Conservation (phyloP, 2,113 vertebrate genomes). For the Pomatostomus ruficeps region DNA sequence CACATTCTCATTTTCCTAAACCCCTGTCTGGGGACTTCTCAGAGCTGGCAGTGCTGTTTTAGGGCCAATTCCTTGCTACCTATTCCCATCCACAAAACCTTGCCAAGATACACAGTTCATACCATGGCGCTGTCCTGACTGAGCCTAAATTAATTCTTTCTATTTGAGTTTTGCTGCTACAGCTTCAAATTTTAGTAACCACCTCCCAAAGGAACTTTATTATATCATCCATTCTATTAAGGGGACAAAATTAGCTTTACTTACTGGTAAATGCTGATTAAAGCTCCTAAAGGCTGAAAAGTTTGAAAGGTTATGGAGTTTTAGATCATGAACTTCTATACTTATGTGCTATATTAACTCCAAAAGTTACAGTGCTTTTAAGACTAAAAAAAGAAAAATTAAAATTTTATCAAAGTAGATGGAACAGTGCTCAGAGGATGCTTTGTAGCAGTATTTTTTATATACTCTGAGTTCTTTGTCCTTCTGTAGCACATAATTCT, state of each 20-base stretch:
- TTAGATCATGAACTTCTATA: neutral
- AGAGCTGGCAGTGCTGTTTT: slow-evolving; percentile 19
- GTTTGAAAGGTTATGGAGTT: neutral
- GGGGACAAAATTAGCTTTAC: neutral
- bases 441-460: neutral
- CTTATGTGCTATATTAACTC: neutral
- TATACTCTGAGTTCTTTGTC: neutral
- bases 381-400: neutral
- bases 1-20: slow-evolving; percentile 38
- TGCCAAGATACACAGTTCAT: slow-evolving; percentile 3
- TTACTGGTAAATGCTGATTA: neutral
- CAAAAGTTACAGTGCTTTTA: neutral
- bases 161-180: neutral
- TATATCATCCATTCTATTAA: neutral
- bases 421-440: neutral
- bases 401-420: neutral
- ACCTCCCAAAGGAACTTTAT: neutral
- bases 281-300: neutral
- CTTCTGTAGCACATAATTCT: neutral
- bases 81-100: neutral
- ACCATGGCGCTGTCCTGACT: neutral
- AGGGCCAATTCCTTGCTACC: slow-evolving; percentile 27
- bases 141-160: slow-evolving; percentile 15
- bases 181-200: neutral
- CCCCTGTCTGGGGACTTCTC: slow-evolving; percentile 1